Evolutionary conservation across 1,140 invertebrate genomes (phyloP).

Genomic region (Pentalonia nigronervosa): DNA sequence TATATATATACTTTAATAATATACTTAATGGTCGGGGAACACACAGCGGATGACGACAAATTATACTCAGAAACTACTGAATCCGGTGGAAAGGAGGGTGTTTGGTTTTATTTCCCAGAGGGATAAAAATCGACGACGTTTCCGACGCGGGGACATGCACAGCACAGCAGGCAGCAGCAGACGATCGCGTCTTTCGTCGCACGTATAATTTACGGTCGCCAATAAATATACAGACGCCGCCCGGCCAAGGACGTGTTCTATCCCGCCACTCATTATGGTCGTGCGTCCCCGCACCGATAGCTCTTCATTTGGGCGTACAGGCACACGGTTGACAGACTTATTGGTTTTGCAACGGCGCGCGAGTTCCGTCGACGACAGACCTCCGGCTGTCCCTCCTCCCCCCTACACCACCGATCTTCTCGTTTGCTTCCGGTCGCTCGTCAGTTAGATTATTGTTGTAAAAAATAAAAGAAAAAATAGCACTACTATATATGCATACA

Average conservation of each 20-base stretch:
- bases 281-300: conserved; percentile 31
- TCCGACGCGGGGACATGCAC: neutral
- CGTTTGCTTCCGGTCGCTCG: neutral
- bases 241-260: neutral
- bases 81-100: too few relatives aligned
- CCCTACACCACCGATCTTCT: neutral
- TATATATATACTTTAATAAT: neutral
- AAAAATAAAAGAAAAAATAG: neutral
- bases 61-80: neutral
- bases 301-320: conserved; percentile 47
- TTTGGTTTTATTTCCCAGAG: conserved; percentile 33
- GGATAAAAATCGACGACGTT: conserved; percentile 54
- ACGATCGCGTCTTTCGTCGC: conserved; percentile 49
- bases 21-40: neutral
- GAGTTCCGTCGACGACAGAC: neutral
- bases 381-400: neutral
- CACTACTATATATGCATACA: neutral
- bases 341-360: conserved; percentile 42
- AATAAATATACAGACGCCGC: conserved; percentile 35
- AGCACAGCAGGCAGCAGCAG: neutral
- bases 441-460: neutral
- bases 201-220: conserved; percentile 44
- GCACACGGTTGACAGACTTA: conserved; percentile 53
- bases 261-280: conserved; percentile 41
- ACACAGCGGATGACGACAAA: neutral